Percentiles rank a stretch among this genome's conserved stretches.
These are phyloP conservation scores for Cairina moschata DNA, from an alignment of 2,113 vertebrate genomes.

Conservation along the genomic window DNA sequence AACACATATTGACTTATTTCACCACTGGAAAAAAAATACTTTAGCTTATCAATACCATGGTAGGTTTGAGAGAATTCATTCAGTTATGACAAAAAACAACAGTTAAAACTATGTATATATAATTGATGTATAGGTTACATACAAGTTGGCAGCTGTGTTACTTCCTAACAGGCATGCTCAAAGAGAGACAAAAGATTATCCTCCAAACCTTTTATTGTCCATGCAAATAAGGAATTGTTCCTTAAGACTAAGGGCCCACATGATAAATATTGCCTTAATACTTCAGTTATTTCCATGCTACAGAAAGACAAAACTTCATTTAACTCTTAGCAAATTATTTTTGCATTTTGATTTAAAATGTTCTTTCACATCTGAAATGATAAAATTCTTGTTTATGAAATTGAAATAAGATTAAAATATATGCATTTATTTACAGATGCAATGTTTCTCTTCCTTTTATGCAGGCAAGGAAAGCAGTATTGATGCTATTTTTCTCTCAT, in stretches of 20 bases:
- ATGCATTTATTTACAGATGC: background rate
- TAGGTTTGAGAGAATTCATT: background rate
- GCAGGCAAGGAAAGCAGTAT: conserved; percentile 90
- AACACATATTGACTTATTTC: conserved; percentile 18
- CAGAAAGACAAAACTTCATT: background rate
- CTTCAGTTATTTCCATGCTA: background rate
- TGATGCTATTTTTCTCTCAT: conserved; percentile 82
- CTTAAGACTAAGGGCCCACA: background rate
- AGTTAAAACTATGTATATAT: background rate
- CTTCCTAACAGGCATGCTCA: background rate
- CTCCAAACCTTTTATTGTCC: background rate
- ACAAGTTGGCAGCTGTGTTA: background rate
- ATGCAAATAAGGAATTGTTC: background rate
- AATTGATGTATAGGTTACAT: background rate
- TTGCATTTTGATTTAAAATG: background rate
- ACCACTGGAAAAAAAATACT: fast-evolving
- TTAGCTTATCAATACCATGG: background rate
- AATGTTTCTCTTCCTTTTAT: background rate
- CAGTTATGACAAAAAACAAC: background rate
- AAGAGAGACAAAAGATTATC: background rate
- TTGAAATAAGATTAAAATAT: background rate
- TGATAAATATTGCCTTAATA: conserved; percentile 13
- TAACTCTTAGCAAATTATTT: background rate
- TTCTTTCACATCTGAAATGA: background rate
- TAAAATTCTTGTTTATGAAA: background rate